Evolutionary conservation across 2,888 invertebrate species (phyloP), one percentile per base, ranked within the genome.

Genomic region (Chalcis sispes): DNA sequence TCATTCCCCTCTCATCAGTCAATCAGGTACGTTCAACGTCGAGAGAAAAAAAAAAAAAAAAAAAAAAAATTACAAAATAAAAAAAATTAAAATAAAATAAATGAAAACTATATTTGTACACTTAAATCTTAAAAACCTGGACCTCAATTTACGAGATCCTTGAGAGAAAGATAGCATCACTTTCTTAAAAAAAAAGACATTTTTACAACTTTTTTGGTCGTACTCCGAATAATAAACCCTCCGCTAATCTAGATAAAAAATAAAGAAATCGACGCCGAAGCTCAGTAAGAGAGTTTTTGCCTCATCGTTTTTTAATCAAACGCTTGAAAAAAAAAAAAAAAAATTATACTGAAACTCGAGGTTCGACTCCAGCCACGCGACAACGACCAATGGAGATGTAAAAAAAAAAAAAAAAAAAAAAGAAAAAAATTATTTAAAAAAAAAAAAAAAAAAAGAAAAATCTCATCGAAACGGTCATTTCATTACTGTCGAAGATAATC

Each of bases 21-120:
- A 77, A 67, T 77, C 77, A 74, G 71, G 74, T 77, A 77, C 77
- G 48, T 66, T 77, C 56, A 74, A 77, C 71, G 66, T 36, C 56
- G 54, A 74, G 20, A 65, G 52, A 76, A 42, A 20, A 62, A 61
- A 42, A 72, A 13, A 54, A 72, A 72, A 72, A 7, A 13, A 27
- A 40, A n/a, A n/a, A n/a, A n/a, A n/a, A n/a, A n/a, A n/a, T n/a
- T n/a, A n/a, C n/a, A n/a, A n/a, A n/a, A n/a, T n/a, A n/a, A n/a
- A n/a, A n/a, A n/a, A n/a, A n/a, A n/a, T n/a, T n/a, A n/a, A n/a
- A n/a, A n/a, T n/a, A n/a, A n/a, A n/a, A n/a, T n/a, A n/a, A n/a
- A n/a, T n/a, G n/a, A n/a, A n/a, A n/a, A n/a, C n/a, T n/a, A n/a
- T n/a, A 10, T 25, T 48, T 67, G 20, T 36, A 70, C 25, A 71